Evolutionary conservation across 1,140 invertebrate species (phyloP).

Genomic region (Aphelinus certus): DNA sequence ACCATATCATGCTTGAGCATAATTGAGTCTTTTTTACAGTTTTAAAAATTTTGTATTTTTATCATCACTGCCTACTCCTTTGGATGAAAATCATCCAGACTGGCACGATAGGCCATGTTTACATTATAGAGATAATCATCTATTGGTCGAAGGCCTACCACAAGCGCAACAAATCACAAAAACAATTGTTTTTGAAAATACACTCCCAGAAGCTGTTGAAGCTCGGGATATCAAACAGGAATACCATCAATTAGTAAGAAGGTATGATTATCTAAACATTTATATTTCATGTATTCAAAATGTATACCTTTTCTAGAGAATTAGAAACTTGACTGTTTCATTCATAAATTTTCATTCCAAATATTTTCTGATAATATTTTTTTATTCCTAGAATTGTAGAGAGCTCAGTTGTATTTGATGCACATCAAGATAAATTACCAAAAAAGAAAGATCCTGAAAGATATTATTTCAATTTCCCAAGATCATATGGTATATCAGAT

Average conservation of each 20-base stretch:
- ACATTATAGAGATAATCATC: constrained; percentile 69
- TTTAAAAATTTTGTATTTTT: too few relatives aligned
- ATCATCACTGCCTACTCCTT: constrained; percentile 41
- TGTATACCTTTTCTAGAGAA: not conserved
- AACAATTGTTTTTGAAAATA: constrained; percentile 71
- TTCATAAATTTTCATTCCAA: too few relatives aligned
- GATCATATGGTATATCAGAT: constrained; percentile 77
- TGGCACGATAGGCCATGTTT: constrained; percentile 72
- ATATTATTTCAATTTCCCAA: constrained; percentile 76
- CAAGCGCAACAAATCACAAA: constrained; percentile 83
- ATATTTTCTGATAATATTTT: constrained; percentile 7
- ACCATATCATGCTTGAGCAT: constrained; percentile 40
- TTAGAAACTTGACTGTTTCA: too few relatives aligned
- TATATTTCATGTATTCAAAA: not conserved
- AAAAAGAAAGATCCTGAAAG: constrained; percentile 75
- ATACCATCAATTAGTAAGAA: constrained; percentile 56
- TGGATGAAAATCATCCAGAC: constrained; percentile 70
- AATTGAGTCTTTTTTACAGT: too few relatives aligned
- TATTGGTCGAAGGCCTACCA: constrained; percentile 75
- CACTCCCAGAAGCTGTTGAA: constrained; percentile 70
- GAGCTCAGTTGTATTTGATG: constrained; percentile 80
- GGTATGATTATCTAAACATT: constrained; percentile 46
- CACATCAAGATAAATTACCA: constrained; percentile 79
- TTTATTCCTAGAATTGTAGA: constrained; percentile 68
- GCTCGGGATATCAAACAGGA: constrained; percentile 58